Evolutionary conservation across 2,797 vertebrate genomes (phyloP).

Genomic region (Cyclopterus lumpus): DNA sequence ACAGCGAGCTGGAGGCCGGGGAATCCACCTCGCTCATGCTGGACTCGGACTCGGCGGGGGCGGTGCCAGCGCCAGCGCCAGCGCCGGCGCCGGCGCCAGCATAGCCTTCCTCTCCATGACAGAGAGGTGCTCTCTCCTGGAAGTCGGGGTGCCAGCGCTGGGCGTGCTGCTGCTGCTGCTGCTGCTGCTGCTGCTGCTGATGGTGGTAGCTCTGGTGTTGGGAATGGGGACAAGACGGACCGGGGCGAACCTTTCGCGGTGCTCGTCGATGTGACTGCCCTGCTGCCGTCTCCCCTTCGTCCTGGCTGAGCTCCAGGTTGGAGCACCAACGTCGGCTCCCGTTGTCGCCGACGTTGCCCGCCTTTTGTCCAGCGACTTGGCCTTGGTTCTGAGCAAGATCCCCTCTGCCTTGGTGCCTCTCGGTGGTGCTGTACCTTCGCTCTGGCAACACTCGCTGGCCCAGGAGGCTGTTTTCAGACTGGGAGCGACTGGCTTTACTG

Average conservation of each 20-base stretch:
- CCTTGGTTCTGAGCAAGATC: slow-evolving; percentile 67
- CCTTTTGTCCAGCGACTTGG: slow-evolving; percentile 40
- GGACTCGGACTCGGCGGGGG: slow-evolving; percentile 86
- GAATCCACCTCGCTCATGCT: slow-evolving; percentile 91
- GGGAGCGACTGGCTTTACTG: slow-evolving; percentile 85
- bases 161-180: slow-evolving; percentile 37
- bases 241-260: slow-evolving; percentile 55
- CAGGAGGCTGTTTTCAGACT: slow-evolving; percentile 89
- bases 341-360: slow-evolving; percentile 33
- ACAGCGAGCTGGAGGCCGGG: slow-evolving; percentile 86
- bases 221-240: slow-evolving; percentile 46
- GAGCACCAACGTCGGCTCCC: slow-evolving; percentile 85
- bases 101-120: slow-evolving; percentile 74
- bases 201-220: slow-evolving; percentile 45
- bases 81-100: slow-evolving; percentile 23
- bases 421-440: slow-evolving; percentile 86
- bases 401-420: slow-evolving; percentile 67
- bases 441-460: slow-evolving; percentile 78
- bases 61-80: slow-evolving; percentile 7
- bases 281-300: slow-evolving; percentile 76
- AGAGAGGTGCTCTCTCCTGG: slow-evolving; percentile 73
- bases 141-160: slow-evolving; percentile 70
- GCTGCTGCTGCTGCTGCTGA: slow-evolving; percentile 39
- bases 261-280: slow-evolving; percentile 53
- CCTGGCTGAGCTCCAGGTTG: slow-evolving; percentile 89